These are phyloP conservation scores for Ctenosaura bakeri DNA, from an alignment of 2,797 vertebrate genomes.

Conservation along the genomic window DNA sequence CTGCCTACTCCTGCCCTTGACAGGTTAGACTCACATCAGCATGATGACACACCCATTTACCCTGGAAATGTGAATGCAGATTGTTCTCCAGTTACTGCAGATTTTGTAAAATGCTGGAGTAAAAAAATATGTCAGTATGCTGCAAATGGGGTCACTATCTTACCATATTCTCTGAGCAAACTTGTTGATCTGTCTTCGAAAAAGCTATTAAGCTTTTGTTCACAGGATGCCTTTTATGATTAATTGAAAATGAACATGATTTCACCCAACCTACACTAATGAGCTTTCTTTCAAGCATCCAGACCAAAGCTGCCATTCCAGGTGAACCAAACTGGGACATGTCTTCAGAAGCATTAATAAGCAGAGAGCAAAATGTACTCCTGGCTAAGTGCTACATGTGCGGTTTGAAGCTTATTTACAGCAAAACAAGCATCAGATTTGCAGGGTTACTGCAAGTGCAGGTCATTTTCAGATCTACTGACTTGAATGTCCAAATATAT, in stretches of 20 bases:
- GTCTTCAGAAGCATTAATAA: slow-evolving; percentile 14
- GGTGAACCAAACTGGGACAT: not conserved
- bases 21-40: not conserved
- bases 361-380: not conserved
- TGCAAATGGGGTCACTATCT: not conserved
- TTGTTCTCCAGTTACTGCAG: not conserved
- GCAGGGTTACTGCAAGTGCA: not conserved
- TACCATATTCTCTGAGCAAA: not conserved
- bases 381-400: not conserved
- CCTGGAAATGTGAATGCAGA: not conserved
- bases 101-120: not conserved
- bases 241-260: slow-evolving; percentile 32
- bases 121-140: not conserved
- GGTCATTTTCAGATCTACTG: not conserved
- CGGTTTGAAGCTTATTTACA: not conserved
- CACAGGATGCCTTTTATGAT: slow-evolving; percentile 17
- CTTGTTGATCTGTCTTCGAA: not conserved
- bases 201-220: slow-evolving; percentile 18
- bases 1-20: not conserved
- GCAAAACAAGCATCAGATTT: not conserved
- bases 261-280: slow-evolving; percentile 28
- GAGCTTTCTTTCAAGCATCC: not conserved
- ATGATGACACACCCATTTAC: not conserved
- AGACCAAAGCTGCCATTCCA: not conserved
- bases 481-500: not conserved